Percentiles rank a stretch among this genome's conserved stretches.
These are phyloP conservation scores for Oopsacas minuta DNA, from an alignment of 37 sponge, comb jelly and placozoan genomes.

Conservation along the genomic window DNA sequence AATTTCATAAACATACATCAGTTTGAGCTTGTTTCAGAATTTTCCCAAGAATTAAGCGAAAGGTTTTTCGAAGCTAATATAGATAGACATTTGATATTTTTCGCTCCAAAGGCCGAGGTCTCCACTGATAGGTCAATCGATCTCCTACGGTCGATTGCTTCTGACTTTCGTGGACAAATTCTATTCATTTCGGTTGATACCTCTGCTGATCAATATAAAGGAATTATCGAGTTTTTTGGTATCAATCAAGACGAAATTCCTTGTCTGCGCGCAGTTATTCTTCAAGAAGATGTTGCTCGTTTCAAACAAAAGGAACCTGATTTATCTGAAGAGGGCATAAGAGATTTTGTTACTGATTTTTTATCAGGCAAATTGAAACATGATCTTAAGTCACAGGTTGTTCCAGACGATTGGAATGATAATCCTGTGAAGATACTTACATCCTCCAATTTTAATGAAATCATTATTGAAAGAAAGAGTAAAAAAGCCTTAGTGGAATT, in stretches of 20 bases:
- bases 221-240: slow-evolving; percentile 74
- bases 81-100: slow-evolving; percentile 64
- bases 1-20: slow-evolving; percentile 48
- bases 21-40: slow-evolving; percentile 63
- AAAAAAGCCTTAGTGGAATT: slow-evolving; percentile 91
- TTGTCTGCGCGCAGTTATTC: not conserved
- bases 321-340: slow-evolving; percentile 43
- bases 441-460: slow-evolving; percentile 57
- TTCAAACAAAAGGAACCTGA: not conserved
- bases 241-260: slow-evolving; percentile 25
- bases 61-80: slow-evolving; percentile 81
- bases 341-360: slow-evolving; percentile 39
- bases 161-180: slow-evolving; percentile 55
- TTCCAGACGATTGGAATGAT: slow-evolving; percentile 89
- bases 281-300: not conserved
- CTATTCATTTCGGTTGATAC: slow-evolving; percentile 76
- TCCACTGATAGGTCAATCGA: slow-evolving; percentile 20
- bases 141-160: slow-evolving; percentile 34
- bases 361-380: slow-evolving; percentile 60
- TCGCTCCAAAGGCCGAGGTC: slow-evolving; percentile 34
- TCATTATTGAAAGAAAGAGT: slow-evolving; percentile 34
- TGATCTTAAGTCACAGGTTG: slow-evolving; percentile 70
- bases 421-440: slow-evolving; percentile 89
- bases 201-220: slow-evolving; percentile 37
- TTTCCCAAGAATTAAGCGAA: slow-evolving; percentile 63